Evolutionary conservation across 2,888 invertebrate species (phyloP).

Genomic region (Clanis bilineata): DNA sequence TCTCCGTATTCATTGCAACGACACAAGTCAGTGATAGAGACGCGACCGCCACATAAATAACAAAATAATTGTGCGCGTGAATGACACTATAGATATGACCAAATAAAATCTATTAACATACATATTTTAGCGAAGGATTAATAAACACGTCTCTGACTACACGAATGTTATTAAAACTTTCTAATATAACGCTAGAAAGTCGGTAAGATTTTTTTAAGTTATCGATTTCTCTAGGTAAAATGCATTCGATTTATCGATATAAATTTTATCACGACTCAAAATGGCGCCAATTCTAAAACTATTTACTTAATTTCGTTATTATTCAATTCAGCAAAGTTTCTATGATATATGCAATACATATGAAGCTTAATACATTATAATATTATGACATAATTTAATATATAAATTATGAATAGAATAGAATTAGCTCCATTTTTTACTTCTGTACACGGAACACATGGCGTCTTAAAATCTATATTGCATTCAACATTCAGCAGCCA

Average conservation of each 20-base stretch:
- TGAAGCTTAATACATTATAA: not conserved
- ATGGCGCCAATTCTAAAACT: not conserved
- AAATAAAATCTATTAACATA: not conserved
- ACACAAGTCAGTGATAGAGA: not conserved
- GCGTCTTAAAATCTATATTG: conserved; percentile 20
- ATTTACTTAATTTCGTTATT: conserved; percentile 9
- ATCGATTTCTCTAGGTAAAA: not conserved
- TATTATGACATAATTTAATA: not conserved
- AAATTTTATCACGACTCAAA: not conserved
- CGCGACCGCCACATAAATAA: not conserved
- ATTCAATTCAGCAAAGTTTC: not conserved
- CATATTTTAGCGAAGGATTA: not conserved
- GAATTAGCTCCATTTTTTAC: not conserved
- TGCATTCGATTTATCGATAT: conserved; percentile 6
- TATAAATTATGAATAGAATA: not conserved
- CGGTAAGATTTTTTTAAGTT: not conserved
- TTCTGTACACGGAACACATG: conserved; percentile 20
- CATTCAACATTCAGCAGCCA: conserved; percentile 21
- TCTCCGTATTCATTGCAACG: conserved; percentile 10
- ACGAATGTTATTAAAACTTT: not conserved
- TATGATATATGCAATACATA: not conserved
- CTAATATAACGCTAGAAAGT: conserved; percentile 2
- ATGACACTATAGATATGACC: conserved; percentile 10
- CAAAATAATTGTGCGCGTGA: conserved; percentile 15
- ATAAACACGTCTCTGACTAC: not conserved